A percentile compares a stretch with the other conserved stretches of the same genome.
These are phyloP conservation scores for Rambutsinella grinnellia DNA, from an alignment of 2,888 invertebrate genomes.

Conservation along the genomic window DNA sequence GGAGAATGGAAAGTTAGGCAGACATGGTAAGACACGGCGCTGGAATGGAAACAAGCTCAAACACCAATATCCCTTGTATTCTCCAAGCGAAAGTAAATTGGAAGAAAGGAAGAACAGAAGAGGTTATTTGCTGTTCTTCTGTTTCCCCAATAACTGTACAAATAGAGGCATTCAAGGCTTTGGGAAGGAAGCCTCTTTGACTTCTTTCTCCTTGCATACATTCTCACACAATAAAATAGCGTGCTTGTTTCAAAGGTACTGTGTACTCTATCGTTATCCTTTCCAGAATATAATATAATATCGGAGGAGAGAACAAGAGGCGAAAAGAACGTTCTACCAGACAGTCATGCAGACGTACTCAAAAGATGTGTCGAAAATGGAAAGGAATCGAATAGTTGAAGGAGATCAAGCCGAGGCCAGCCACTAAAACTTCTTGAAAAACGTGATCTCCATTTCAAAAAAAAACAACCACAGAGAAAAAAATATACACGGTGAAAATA, in stretches of 20 bases:
- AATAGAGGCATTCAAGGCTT: neutral
- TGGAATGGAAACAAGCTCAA: neutral
- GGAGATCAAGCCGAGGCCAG: slow-evolving; percentile 54
- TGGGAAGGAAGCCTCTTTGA: neutral
- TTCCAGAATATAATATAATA: too few species aligned
- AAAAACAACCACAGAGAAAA: slow-evolving; percentile 23
- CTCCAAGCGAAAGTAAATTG: neutral
- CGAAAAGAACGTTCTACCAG: neutral
- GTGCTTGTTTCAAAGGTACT: neutral
- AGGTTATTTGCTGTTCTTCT: neutral
- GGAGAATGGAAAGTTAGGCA: neutral
- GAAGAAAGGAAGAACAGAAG: neutral
- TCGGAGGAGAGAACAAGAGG: neutral
- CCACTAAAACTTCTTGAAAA: slow-evolving; percentile 59
- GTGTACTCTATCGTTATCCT: neutral
- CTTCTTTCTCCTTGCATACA: neutral
- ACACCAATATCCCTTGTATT: neutral
- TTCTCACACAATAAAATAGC: neutral
- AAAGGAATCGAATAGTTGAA: slow-evolving; percentile 55
- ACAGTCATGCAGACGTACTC: slow-evolving; percentile 1
- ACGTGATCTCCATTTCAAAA: slow-evolving; percentile 64
- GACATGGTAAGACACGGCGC: neutral
- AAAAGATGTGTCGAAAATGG: slow-evolving; percentile 58
- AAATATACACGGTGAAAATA: slow-evolving; percentile 11
- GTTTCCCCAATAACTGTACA: neutral